Evolutionary conservation across 2,888 invertebrate species (phyloP), one percentile per base, ranked within the genome.

Genomic region (Alviniconcha strummeri): DNA sequence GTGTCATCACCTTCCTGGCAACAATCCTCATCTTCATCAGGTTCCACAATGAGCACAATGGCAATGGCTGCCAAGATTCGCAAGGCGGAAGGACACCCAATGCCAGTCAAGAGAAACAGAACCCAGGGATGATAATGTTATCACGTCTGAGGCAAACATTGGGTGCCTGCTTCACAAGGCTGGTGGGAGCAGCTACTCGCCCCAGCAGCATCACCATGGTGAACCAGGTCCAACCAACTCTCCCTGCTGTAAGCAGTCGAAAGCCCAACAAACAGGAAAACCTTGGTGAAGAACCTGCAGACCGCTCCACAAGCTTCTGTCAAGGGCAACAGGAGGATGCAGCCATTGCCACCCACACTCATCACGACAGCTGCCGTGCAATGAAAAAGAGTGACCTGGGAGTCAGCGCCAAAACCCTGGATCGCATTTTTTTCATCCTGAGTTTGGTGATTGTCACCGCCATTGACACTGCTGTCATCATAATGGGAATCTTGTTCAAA

Each of bases 31-130:
- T 80, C n/a, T 54, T 80, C 52, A 19, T n/a, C 8, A 9, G 71
- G 55, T 80, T 67, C 69, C 71, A 80, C 69, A 4, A 54, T 4
- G 54, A 80, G 69, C 80, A 79, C 13, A 36, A 36, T 36, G 36
- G 36, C 36, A 36, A 36, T 3, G 3, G 36, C 36, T 36, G 36
- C 36, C 36, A 36, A 36, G 36, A 36, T 36, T 36, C 36, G 1
- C 36, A 36, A 36, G 36, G 36, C 36, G 36, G 36, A 36, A 36
- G 36, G 36, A 3, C 36, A 36, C 36, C 36, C 36, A 36, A 36
- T 36, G 36, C 36, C 36, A 36, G 36, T 36, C 36, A 36, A 36
- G 36, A 36, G 36, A 36, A 36, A 36, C 36, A 36, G 1, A 36
- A 36, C 36, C 36, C 36, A 36, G 36, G 36, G 36, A 36, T 36